Percentiles rank a stretch among this genome's conserved stretches.
Conservation (phyloP, 1,140 invertebrate genomes). For the Medauroidea extradentata region DNA sequence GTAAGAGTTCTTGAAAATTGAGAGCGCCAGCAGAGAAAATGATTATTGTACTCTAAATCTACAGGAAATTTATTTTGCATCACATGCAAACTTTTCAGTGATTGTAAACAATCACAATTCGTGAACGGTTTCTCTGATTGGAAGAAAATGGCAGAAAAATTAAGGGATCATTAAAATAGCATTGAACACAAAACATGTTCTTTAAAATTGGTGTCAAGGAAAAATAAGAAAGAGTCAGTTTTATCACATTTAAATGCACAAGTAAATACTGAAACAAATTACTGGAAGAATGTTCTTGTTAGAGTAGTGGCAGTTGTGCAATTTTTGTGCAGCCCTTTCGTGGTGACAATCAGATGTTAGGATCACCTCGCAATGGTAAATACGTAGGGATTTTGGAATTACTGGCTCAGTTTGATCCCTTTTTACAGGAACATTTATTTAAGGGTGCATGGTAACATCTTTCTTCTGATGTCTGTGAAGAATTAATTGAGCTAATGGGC, state of each 20-base stretch:
- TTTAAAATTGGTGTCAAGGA: too few species aligned
- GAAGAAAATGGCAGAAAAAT: too few species aligned
- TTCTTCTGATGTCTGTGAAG: not conserved
- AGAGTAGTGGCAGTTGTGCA: slow-evolving; percentile 27
- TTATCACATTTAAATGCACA: not conserved
- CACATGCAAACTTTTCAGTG: too few species aligned
- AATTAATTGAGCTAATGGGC: not conserved
- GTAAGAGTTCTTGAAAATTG: too few species aligned
- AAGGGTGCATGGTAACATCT: slow-evolving; percentile 29
- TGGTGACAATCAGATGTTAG: slow-evolving; percentile 25
- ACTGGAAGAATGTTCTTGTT: slow-evolving; percentile 28
- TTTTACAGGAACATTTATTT: slow-evolving; percentile 36
- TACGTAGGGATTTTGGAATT: slow-evolving; percentile 29
- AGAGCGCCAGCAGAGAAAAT: too few species aligned
- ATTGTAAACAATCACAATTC: too few species aligned
- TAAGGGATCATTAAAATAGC: too few species aligned
- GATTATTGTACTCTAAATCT: too few species aligned
- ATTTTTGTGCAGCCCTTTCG: slow-evolving; percentile 27
- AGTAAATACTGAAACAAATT: slow-evolving; percentile 13
- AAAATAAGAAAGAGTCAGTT: too few species aligned
- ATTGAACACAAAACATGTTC: too few species aligned
- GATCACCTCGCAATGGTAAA: slow-evolving; percentile 30
- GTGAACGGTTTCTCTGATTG: too few species aligned
- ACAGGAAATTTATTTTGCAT: too few species aligned
- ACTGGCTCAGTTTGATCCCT: slow-evolving; percentile 20